Conservation (phyloP, 37 sponge, comb jelly and placozoan species). For the Petrosia ficiformis region DNA sequence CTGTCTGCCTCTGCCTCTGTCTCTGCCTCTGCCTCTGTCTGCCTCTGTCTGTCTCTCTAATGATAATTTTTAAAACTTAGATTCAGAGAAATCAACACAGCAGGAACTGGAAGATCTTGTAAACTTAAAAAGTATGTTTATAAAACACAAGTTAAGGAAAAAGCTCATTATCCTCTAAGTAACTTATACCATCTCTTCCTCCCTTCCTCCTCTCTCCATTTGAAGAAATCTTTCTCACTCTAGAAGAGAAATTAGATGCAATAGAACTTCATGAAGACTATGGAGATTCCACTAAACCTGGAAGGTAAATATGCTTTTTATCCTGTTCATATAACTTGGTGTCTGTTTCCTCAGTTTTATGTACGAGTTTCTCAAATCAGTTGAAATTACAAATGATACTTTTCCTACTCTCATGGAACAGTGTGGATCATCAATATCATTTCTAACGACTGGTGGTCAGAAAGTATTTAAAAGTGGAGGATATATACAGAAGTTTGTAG, state of each 20-base stretch:
- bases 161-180: not conserved
- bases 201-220: no score
- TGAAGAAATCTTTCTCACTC: conserved; percentile 40
- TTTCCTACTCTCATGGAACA: conserved; percentile 37
- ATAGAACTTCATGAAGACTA: conserved; percentile 5
- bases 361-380: conserved; percentile 43
- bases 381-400: conserved; percentile 43
- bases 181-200: no score
- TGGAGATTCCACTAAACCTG: conserved; percentile 29
- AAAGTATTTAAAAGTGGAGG: conserved; percentile 44
- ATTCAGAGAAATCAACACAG: conserved; percentile 7
- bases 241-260: conserved; percentile 43
- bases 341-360: conserved; percentile 44
- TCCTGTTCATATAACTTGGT: not conserved
- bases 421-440: conserved; percentile 56
- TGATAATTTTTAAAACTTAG: not conserved
- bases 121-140: not conserved
- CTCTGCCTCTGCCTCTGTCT: no score
- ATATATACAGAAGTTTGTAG: conserved; percentile 69
- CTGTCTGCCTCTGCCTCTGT: no score
- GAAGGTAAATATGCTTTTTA: conserved; percentile 21
- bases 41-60: no score
- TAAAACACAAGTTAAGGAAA: not conserved
- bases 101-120: conserved; percentile 14
- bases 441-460: conserved; percentile 31